Percentiles rank a stretch among this genome's conserved stretches.
Conservation (phyloP, 2,113 vertebrate genomes). For the Elgaria multicarinata region DNA sequence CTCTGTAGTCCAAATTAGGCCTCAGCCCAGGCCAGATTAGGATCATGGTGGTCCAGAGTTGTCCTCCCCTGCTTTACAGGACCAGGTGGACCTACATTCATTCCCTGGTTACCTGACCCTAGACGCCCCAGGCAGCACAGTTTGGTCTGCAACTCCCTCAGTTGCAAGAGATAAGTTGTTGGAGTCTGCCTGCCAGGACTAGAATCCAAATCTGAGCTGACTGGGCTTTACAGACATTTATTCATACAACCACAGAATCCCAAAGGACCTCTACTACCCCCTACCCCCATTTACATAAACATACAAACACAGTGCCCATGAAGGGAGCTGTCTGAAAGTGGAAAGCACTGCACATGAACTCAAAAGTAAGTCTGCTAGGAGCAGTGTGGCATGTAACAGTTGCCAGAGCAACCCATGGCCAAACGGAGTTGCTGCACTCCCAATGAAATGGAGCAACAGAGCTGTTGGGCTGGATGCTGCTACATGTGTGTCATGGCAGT, state of each 20-base stretch:
- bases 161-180: background rate
- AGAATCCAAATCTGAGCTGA: background rate
- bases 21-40: no score
- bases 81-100: background rate
- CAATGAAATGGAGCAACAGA: background rate
- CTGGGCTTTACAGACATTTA: background rate
- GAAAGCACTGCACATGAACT: background rate
- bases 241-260: background rate
- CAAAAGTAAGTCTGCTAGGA: background rate
- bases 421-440: background rate
- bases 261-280: background rate
- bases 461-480: no score
- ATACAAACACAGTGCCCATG: background rate
- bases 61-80: background rate
- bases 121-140: background rate
- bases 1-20: no score
- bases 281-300: background rate
- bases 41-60: no score
- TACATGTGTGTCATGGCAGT: no score
- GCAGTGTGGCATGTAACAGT: background rate
- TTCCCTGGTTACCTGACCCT: background rate
- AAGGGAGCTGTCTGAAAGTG: no score
- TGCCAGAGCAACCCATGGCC: background rate
- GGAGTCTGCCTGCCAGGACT: background rate
- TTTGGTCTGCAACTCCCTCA: background rate